A percentile compares a stretch with the other conserved stretches of the same genome.
phyloP scores from a whole-genome alignment of 2,888 invertebrate genomes.

The Mactromeris polynyma region DNA sequence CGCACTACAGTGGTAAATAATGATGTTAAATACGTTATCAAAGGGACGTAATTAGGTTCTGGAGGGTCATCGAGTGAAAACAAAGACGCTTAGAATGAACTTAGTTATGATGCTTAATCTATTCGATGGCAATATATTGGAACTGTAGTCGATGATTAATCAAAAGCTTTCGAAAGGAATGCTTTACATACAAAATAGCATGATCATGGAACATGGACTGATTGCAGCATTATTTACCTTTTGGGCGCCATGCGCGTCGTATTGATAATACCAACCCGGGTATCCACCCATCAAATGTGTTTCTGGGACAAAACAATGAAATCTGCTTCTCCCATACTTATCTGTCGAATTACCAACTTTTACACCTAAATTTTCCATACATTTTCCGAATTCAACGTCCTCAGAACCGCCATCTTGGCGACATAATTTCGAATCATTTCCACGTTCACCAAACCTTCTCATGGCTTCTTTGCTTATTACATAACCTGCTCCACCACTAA shows the following conservation, averaged over 20 bases:
- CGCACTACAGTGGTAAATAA: too few species aligned
- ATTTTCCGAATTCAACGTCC: slow-evolving; percentile 84
- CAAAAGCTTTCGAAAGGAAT: too few species aligned
- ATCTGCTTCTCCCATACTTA: slow-evolving; percentile 80
- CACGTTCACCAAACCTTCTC: slow-evolving; percentile 90
- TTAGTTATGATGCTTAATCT: too few species aligned
- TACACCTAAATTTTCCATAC: slow-evolving; percentile 83
- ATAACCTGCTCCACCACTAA: slow-evolving; percentile 91
- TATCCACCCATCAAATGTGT: slow-evolving; percentile 82
- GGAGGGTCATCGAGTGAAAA: too few species aligned
- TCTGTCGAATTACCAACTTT: slow-evolving; percentile 82
- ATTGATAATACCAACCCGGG: slow-evolving; percentile 83
- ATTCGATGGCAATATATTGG: too few species aligned
- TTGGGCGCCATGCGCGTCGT: slow-evolving; percentile 82
- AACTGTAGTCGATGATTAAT: too few species aligned
- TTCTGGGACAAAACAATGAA: slow-evolving; percentile 84
- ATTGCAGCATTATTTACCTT: slow-evolving; percentile 80
- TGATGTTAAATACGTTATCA: too few species aligned
- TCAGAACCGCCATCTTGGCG: slow-evolving; percentile 82
- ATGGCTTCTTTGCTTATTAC: slow-evolving; percentile 94
- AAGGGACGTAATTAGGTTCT: too few species aligned
- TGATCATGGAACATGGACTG: too few species aligned
- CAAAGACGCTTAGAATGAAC: too few species aligned
- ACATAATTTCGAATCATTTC: slow-evolving; percentile 81
- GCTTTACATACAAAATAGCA: too few species aligned